These are phyloP conservation scores for Drosophila sp. DNA, from an alignment of 1,140 invertebrate genomes.

Conservation along the genomic window DNA sequence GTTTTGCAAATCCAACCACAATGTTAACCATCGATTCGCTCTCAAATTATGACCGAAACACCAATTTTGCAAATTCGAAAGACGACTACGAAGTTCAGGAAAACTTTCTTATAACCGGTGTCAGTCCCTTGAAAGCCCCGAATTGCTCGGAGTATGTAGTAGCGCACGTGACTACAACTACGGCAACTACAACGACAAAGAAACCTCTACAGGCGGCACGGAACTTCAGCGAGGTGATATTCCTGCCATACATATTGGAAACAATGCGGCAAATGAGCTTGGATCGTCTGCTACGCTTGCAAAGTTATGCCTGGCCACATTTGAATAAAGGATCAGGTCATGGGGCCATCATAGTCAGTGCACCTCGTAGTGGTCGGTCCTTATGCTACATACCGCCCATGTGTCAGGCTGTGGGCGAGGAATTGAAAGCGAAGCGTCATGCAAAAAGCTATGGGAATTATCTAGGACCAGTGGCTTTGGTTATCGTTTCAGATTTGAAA, in stretches of 20 bases:
- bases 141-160: constrained; percentile 4
- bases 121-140: neutral
- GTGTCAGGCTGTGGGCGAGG: constrained; percentile 33
- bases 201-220: constrained; percentile 1
- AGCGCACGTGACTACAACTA: neutral
- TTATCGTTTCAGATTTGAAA: constrained; percentile 32
- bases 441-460: neutral
- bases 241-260: constrained; percentile 40
- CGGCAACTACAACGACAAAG: neutral
- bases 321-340: constrained; percentile 16
- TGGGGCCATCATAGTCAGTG: constrained; percentile 53
- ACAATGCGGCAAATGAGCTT: constrained; percentile 41
- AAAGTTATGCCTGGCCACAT: constrained; percentile 62
- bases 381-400: constrained; percentile 52
- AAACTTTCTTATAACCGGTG: neutral
- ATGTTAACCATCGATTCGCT: neutral
- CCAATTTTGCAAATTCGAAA: neutral
- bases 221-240: constrained; percentile 26
- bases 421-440: neutral
- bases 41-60: neutral
- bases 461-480: constrained; percentile 31
- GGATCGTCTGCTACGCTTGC: constrained; percentile 41
- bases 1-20: neutral
- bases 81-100: neutral
- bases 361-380: constrained; percentile 59